phyloP scores from a whole-genome alignment of 1,140 invertebrate species.

The Caenorhabditis inopinata region DNA sequence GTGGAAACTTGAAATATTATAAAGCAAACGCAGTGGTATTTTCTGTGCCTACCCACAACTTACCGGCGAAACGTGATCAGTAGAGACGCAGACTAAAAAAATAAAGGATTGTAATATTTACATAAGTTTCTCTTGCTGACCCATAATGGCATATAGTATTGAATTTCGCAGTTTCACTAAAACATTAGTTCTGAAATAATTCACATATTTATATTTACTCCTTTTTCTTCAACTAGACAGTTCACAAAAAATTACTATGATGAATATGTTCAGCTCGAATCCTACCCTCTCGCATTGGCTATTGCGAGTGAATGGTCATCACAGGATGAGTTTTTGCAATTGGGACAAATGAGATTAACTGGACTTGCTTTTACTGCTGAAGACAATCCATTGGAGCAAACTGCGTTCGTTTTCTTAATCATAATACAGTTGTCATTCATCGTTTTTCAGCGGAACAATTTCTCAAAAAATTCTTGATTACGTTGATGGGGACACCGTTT shows the following conservation, averaged over 20 bases:
- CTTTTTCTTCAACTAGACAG: too few species aligned
- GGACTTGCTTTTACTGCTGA: constrained; percentile 83
- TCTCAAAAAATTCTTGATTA: constrained; percentile 79
- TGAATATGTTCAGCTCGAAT: constrained; percentile 67
- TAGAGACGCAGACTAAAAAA: not conserved
- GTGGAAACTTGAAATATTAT: too few species aligned
- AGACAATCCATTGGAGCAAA: constrained; percentile 84
- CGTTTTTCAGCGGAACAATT: constrained; percentile 72
- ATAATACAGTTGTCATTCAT: not conserved
- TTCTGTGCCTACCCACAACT: too few species aligned
- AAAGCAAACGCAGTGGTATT: too few species aligned
- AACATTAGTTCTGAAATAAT: not conserved
- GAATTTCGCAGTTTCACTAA: not conserved
- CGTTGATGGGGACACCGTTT: constrained; percentile 82
- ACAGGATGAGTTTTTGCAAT: constrained; percentile 78
- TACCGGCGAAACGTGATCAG: too few species aligned
- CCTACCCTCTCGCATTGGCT: constrained; percentile 83
- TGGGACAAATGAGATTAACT: constrained; percentile 74
- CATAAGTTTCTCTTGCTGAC: not conserved
- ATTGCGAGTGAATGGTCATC: constrained; percentile 87
- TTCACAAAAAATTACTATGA: too few species aligned
- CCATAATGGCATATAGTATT: not conserved
- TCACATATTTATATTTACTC: not conserved
- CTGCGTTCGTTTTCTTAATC: constrained; percentile 60
- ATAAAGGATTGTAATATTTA: not conserved